Evolutionary conservation across 2,888 invertebrate genomes (phyloP), one percentile per base, ranked within the genome.

Genomic region (Spialia ferax): DNA sequence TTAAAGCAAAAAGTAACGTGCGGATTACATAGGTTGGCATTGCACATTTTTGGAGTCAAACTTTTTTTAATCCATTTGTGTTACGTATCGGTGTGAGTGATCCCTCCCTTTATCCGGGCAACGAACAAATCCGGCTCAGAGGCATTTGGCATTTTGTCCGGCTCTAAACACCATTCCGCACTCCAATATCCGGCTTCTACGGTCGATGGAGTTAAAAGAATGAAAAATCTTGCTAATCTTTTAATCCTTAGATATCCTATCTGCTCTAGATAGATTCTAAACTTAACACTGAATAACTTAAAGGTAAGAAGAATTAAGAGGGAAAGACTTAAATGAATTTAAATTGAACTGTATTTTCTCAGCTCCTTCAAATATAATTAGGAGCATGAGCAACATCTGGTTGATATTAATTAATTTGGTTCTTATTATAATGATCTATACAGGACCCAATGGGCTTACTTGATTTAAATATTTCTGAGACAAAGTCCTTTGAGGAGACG

Each of bases 131-230:
- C 91, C 91, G 89, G 87, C 84, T 88, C 73, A 82, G 79, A 79
- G 79, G 89, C 84, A 88, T 92, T 92, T 87, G 87, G 82, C 83
- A 83, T 89, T 89, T 87, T 83, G 86, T 83, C 78, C 82, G 76
- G 79, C 80, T 80, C 81, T 74, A 79, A 84, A 92, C 91, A 93
- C 72, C 86, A 83, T 84, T 92, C 89, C 85, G 92, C 92, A 92
- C 93, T 93, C 76, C 79, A 69, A 80, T 78, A 84, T 83, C 83
- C 72, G 69, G 59, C 74, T 71, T 61, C 29, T 67, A 66, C 69
- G 71, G 68, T 11, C 26, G 56, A 67, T 67, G 45, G 45, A 61
- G 64, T 57, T 75, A 73, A 75, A 77, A 74, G 72, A 73, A 74
- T 63, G 63, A 76, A 74, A 76, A 74, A 75, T 75, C 75, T 74